These are phyloP conservation scores for Sebastes elongatus DNA, from an alignment of 2,797 vertebrate species.

Conservation along the genomic window DNA sequence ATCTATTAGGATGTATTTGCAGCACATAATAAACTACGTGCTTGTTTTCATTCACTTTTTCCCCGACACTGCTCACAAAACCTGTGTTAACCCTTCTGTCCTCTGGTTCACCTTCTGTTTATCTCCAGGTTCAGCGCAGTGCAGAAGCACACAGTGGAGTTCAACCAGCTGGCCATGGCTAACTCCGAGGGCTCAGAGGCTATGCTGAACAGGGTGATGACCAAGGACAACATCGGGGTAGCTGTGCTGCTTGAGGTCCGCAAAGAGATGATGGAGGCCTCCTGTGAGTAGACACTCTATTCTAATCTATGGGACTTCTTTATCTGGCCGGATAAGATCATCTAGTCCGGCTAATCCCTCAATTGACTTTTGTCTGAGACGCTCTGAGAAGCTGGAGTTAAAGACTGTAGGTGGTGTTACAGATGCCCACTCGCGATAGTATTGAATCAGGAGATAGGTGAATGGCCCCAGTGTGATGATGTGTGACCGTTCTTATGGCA, in stretches of 20 bases:
- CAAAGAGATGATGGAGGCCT: conserved; percentile 94
- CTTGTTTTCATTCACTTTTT: neutral
- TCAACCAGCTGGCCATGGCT: conserved; percentile 98
- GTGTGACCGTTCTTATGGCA: neutral
- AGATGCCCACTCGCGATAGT: neutral
- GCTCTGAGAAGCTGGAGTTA: neutral
- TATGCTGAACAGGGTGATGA: conserved; percentile 99
- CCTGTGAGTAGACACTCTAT: conserved; percentile 83
- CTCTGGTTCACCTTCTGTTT: neutral
- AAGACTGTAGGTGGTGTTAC: neutral
- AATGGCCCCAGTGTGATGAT: no score
- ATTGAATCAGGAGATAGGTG: no score
- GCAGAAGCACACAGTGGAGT: conserved; percentile 98
- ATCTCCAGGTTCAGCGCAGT: conserved; percentile 91
- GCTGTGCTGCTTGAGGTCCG: conserved; percentile 93
- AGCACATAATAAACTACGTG: neutral
- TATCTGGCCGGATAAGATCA: neutral
- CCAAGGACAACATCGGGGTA: conserved; percentile 98
- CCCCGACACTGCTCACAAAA: neutral
- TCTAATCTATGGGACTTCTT: neutral
- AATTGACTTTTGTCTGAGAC: neutral
- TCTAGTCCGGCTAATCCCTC: neutral
- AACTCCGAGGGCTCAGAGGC: conserved; percentile 98
- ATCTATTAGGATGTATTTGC: neutral
- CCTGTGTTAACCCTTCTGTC: no score